Evolutionary conservation across 1,140 invertebrate genomes (phyloP), one percentile per base, ranked within the genome.

Genomic region (Drosophila lacertosa): DNA sequence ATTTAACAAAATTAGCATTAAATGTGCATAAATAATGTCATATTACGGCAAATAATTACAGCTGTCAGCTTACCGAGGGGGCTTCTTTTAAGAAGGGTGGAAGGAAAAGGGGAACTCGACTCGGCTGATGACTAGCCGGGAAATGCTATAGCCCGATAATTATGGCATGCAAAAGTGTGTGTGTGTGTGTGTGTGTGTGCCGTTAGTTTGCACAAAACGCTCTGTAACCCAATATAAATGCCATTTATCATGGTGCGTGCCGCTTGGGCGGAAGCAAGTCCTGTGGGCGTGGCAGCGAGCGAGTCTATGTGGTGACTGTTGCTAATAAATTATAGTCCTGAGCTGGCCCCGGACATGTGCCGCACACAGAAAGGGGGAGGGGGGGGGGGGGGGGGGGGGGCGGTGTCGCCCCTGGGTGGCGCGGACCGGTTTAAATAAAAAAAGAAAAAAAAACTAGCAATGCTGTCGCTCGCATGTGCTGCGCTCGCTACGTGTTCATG

Each of bases 211-310:
- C 54, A 60, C 42, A 74, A 74, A 70, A 57, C 35, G 20, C n/a
- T 39, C 35, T 86, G 81, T 82, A 86, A 86, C 82, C 82, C 82
- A 86, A 86, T 86, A 82, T 88, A 88, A 86, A 82, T 74, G 82
- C 77, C 74, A 86, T 86, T 86, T 88, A 86, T 86, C 77, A 86
- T 88, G 74, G 67, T 67, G 54, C 69, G 58, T 40, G 15, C 37
- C 0, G 22, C 0, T 33, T 51, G 18, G 71, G 16, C 16, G 22
- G 18, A 53, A 22, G 15, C 26, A 11, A 18, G 18, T 22, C 11
- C n/a, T 45, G 48, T 37, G 29, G 74, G 67, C 22, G 39, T 53
- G 35, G 20, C 57, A 18, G 37, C 51, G 44, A 42, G 58, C 45
- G 29, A 33, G 42, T 60, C 79, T 67, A 55, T 77, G 79, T 60